phyloP scores from a whole-genome alignment of 1,140 invertebrate species.

The Lutraria rhynchaena region DNA sequence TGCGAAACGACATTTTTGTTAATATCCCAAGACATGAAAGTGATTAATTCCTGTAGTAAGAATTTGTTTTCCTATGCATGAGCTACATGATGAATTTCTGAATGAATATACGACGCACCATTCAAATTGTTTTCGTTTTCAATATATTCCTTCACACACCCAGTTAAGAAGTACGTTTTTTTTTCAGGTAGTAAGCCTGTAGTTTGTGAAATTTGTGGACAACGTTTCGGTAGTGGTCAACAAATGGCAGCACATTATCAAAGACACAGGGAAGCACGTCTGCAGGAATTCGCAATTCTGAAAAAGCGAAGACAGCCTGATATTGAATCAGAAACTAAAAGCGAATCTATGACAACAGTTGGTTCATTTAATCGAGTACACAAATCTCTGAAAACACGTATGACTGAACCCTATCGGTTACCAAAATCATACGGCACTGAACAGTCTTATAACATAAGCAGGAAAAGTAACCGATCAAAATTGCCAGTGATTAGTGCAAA shows the following conservation, averaged over 20 bases:
- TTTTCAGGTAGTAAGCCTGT: slow-evolving; percentile 43
- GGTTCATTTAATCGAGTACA: slow-evolving; percentile 13
- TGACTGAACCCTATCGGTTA: background rate
- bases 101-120: too few relatives aligned
- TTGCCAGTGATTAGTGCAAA: background rate
- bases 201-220: slow-evolving; percentile 40
- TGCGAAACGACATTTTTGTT: background rate
- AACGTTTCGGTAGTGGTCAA: slow-evolving; percentile 15
- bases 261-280: slow-evolving; percentile 38
- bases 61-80: background rate
- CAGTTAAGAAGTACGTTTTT: too few relatives aligned
- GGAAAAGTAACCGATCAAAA: background rate
- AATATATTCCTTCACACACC: background rate
- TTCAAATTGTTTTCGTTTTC: background rate
- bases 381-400: slow-evolving; percentile 14
- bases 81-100: background rate
- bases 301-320: slow-evolving; percentile 22
- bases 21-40: background rate
- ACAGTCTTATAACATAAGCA: slow-evolving; percentile 22
- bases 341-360: slow-evolving; percentile 20
- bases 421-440: slow-evolving; percentile 31
- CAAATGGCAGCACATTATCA: slow-evolving; percentile 48
- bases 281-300: slow-evolving; percentile 41
- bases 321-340: background rate
- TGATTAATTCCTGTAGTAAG: background rate